Base-by-base conservation (phyloP, 2,113 vertebrate genomes). In the Anguilla rostrata region DNA sequence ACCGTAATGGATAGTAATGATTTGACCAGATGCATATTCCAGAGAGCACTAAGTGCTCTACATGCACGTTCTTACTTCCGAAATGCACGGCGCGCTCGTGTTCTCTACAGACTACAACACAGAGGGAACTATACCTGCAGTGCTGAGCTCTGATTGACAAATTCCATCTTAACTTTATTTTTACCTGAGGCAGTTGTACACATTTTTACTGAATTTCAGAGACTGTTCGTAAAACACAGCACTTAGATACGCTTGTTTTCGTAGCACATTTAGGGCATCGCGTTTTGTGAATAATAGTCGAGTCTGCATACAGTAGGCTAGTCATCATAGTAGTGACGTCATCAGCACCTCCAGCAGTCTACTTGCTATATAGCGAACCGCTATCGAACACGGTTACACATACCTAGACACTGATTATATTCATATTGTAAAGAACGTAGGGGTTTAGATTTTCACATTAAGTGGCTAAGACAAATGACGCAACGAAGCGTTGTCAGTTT, bases 401-500 rank as follows among this genome's bases (percentile, higher is more conserved):
- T 66, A 66, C 22, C 7, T 66, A 53, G 49, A 53, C 49, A 53
- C 12, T 53, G 49, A 6, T 53, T 53, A 53, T 53, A 11, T 0
- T 11, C 49, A 53, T 11, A 53, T 14, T 53, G 49, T 14, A 53
- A 53, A 53, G 49, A 2, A 53, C 12, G 1, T 0, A 53, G 49
- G 12, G 5, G 11, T 11, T 12, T 40, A 40, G 7, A 41, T 40
- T 41, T 41, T 40, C 78, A 80, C 3, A 18, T 20, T 4, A 40
- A 40, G 16, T 34, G 15, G 20, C 2, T 22, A 53, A 86, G 5
- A 71, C 15, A 3, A 71, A 18, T 2, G 9, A 63, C 7, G 12
- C 26, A 46, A 56, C 26, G 1, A 29, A 26, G 14, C 8, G 39
- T 43, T 5, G 6, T 18, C 39, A 78, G 15, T 60, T 94, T 94